phyloP scores from a whole-genome alignment of 2,797 vertebrate genomes.

The Brachymystax lenok region DNA sequence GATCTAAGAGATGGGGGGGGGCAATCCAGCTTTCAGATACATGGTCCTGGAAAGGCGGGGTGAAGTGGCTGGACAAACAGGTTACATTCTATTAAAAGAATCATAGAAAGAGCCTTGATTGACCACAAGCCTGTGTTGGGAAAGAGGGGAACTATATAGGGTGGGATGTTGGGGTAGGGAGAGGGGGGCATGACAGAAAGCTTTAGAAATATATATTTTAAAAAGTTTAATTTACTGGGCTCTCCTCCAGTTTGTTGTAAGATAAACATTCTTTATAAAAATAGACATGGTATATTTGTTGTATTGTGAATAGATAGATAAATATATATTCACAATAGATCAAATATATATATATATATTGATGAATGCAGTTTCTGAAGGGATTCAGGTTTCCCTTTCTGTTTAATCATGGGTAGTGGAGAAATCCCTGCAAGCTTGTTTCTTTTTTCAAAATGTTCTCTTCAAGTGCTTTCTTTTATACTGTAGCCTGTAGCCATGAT shows the following conservation, averaged over 20 bases:
- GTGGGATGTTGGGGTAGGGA: slow-evolving; percentile 20
- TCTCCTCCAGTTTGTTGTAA: slow-evolving; percentile 38
- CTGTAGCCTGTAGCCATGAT: slow-evolving; percentile 69
- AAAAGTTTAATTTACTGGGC: slow-evolving; percentile 56
- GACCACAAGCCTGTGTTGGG: slow-evolving; percentile 69
- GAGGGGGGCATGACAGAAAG: slow-evolving; percentile 43
- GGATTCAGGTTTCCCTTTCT: slow-evolving; percentile 51
- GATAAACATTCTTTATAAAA: slow-evolving; percentile 40
- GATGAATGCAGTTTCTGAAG: slow-evolving; percentile 48
- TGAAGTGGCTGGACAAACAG: slow-evolving; percentile 28
- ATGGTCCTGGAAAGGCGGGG: neutral
- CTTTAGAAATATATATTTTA: slow-evolving; percentile 69
- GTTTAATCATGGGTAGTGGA: slow-evolving; percentile 40
- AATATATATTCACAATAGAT: slow-evolving; percentile 45
- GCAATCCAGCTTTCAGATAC: neutral
- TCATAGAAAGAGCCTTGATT: slow-evolving; percentile 70
- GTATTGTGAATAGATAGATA: slow-evolving; percentile 44
- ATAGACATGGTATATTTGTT: slow-evolving; percentile 30
- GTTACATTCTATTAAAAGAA: slow-evolving; percentile 54
- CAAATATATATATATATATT: slow-evolving; percentile 54
- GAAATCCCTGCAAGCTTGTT: slow-evolving; percentile 41
- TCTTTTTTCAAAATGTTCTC: slow-evolving; percentile 12
- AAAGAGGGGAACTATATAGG: slow-evolving; percentile 21
- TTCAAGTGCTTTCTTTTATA: slow-evolving; percentile 42
- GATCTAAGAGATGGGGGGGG: slow-evolving; percentile 38